Base-by-base conservation (phyloP, 2,888 invertebrate genomes). In the Sphaerophoria rueppellii region DNA sequence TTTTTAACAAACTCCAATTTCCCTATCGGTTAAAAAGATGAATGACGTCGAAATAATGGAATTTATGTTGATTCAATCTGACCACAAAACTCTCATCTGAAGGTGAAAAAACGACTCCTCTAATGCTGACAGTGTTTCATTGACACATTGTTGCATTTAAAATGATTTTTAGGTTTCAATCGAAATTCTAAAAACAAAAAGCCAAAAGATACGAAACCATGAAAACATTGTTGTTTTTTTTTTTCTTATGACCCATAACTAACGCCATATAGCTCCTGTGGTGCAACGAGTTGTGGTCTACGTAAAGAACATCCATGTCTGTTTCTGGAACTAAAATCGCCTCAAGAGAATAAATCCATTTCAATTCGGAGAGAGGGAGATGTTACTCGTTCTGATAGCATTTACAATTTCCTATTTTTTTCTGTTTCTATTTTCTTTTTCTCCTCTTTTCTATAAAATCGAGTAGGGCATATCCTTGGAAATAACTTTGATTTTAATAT, bases 331-430 rank as follows among this genome's bases (percentile, higher is more conserved):
- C 48, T 24, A 2, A 61, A 69, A 69, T 79, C 79, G 61, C 69
- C 79, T 67, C 67, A 11, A 73, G 67, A 48, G 72, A 69, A 67
- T 73, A 79, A 79, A 79, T 79, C 67, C 67, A 69, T 73, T 73
- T 73, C 60, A 69, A 67, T 69, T 79, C 54, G 55, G 54, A 67
- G 55, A 24, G 37, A 46, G 73, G 69, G 73, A 79, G 67, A 79
- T 69, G 73, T 61, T 73, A 73, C 67, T 69, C 79, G 67, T 69
- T 69, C 37, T 69, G 73, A 73, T 73, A 69, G 67, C 67, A 69
- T 73, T 79, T 79, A 79, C 79, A 79, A 79, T 79, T 79, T 79
- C 79, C 73, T 54, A 60, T 16, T 43, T 69, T 58, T 12, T 61
- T 48, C 48, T 40, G 35, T n/a, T 40, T 65, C 37, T 4, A 37